A percentile compares a stretch with the other conserved stretches of the same genome.
These are phyloP conservation scores for Camponotus fellah DNA, from an alignment of 2,888 invertebrate genomes.

Conservation along the genomic window DNA sequence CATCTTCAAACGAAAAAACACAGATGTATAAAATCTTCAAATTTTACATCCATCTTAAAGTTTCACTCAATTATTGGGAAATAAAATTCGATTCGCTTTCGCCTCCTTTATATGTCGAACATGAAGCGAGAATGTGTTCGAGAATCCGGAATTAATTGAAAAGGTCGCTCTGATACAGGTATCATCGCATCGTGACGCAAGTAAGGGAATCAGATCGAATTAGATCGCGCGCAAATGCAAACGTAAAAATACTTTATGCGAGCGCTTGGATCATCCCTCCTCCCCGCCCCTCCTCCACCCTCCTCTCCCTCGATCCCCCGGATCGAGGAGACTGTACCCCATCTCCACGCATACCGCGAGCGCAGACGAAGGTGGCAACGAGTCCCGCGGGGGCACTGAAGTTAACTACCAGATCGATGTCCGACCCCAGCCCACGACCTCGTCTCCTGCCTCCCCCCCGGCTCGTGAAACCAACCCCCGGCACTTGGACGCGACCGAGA, in stretches of 20 bases:
- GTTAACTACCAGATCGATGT: conserved; percentile 86
- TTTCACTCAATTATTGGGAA: background rate
- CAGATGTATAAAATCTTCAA: background rate
- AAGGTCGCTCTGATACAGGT: background rate
- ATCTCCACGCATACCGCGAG: conserved; percentile 38
- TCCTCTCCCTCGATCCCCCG: conserved; percentile 1
- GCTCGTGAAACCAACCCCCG: conserved; percentile 64
- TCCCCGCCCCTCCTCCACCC: background rate
- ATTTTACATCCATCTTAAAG: background rate
- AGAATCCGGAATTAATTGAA: background rate
- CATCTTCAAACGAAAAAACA: background rate
- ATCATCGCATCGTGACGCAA: conserved; percentile 2
- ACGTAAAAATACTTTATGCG: conserved; percentile 71
- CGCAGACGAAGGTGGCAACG: conserved; percentile 81
- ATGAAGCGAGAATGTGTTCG: background rate
- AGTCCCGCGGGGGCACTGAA: conserved; percentile 84
- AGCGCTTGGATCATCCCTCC: conserved; percentile 27
- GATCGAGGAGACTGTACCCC: conserved; percentile 38
- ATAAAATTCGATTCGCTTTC: background rate
- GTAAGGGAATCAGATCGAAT: conserved; percentile 56
- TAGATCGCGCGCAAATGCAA: conserved; percentile 74
- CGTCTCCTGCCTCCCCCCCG: conserved; percentile 44
- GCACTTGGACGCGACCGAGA: conserved; percentile 63
- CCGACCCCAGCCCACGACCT: conserved; percentile 74
- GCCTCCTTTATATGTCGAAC: background rate